A percentile compares a stretch with the other conserved stretches of the same genome.
Conservation (phyloP, 2,113 vertebrate species). For the Pelecanus crispus region DNA sequence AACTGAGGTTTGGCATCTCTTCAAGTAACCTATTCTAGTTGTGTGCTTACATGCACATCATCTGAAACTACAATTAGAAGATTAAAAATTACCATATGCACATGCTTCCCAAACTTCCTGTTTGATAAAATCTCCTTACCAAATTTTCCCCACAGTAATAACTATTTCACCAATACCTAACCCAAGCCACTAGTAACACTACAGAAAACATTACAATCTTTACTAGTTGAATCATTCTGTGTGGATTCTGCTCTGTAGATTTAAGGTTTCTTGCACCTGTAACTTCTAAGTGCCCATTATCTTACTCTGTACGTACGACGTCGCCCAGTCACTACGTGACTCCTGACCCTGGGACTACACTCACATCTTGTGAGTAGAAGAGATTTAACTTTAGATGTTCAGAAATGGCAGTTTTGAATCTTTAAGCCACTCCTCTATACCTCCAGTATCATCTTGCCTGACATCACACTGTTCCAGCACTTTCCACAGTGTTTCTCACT, state of each 20-base stretch:
- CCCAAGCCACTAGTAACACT: background rate
- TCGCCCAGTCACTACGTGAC: background rate
- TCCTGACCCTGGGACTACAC: background rate
- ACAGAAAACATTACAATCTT: background rate
- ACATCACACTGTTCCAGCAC: background rate
- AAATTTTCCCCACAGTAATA: background rate
- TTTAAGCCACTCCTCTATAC: background rate
- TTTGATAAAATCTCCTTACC: background rate
- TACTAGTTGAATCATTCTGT: background rate
- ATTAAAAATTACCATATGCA: background rate
- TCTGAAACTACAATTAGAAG: background rate
- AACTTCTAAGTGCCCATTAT: background rate
- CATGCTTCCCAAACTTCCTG: background rate
- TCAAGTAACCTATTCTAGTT: background rate
- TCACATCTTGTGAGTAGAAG: too few relatives aligned
- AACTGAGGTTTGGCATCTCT: background rate
- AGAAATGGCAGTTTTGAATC: background rate
- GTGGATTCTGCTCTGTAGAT: background rate
- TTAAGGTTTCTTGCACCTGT: background rate
- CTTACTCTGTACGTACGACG: fast-evolving
- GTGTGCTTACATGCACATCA: background rate
- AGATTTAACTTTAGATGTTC: background rate
- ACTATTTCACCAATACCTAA: background rate
- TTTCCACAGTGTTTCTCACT: background rate
- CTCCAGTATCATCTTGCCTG: background rate